Conservation (phyloP, 2,113 vertebrate genomes). For the Takifugu flavidus region DNA sequence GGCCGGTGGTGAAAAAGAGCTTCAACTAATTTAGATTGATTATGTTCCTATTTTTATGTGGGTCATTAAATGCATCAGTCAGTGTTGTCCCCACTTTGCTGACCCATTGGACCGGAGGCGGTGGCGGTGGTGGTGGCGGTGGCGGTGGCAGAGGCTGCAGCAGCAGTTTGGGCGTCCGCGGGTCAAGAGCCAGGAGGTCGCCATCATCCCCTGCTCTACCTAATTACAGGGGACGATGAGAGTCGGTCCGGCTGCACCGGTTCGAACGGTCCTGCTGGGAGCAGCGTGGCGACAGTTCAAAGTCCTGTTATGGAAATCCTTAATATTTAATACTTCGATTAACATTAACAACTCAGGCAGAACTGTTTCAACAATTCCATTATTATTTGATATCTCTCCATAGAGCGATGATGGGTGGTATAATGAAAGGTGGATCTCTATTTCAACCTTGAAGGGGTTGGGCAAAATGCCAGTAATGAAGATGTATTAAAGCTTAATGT, state of each 20-base stretch:
- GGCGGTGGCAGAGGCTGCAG: conserved; percentile 12
- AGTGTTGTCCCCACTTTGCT: background rate
- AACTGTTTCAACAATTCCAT: conserved; percentile 74
- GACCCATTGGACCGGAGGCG: conserved; percentile 29
- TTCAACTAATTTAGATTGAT: too few species aligned
- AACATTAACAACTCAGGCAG: conserved; percentile 74
- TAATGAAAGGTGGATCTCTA: conserved; percentile 86
- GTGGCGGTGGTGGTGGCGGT: conserved; percentile 29
- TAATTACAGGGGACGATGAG: conserved; percentile 61
- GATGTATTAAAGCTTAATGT: conserved; percentile 99
- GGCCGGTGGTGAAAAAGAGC: too few species aligned
- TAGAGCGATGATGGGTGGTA: conserved; percentile 67
- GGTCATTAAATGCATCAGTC: background rate
- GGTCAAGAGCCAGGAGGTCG: conserved; percentile 55
- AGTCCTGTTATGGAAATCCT: conserved; percentile 74
- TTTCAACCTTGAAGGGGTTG: conserved; percentile 97
- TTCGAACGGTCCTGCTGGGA: conserved; percentile 43
- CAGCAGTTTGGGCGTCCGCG: background rate
- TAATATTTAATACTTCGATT: conserved; percentile 80
- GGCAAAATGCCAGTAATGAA: conserved; percentile 99
- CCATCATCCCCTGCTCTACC: conserved; percentile 69
- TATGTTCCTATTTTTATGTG: too few species aligned
- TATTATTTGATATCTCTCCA: conserved; percentile 77
- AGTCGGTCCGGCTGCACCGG: conserved; percentile 28
- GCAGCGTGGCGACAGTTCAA: conserved; percentile 59